Evolutionary conservation across 2,113 vertebrate genomes (phyloP), one percentile per base, ranked within the genome.

Genomic region (Corythornis madagascariensis): DNA sequence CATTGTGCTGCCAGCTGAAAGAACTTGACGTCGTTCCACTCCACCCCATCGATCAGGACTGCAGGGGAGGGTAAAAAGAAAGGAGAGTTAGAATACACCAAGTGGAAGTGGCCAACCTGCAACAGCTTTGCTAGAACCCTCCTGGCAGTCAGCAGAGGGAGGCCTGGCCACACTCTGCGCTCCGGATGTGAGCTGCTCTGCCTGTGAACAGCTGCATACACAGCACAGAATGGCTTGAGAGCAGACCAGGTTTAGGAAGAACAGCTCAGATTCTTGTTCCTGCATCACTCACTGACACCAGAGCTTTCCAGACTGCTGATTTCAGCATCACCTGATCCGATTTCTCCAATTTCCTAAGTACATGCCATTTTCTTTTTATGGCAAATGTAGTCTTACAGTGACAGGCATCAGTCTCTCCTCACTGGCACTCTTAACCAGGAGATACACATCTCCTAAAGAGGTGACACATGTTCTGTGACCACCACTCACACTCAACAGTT

Each of bases 1-100:
- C 99, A 99, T 96, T 99, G 99, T 26, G 99, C 99, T 9, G 99
- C 99, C 93, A 99, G 97, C 97, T 99, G 99, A 97, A 99, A 99
- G 97, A 99, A 99, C 98, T 99, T 99, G 71, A 99, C 99, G 3
- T 99, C 99, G 6, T 98, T 99, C 99, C 99, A 99, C 92, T 99
- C 99, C 48, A 99, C 98, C 2, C 99, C 99, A 0, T 99, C 99
- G 18, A 99, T 99, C 94, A 99, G 96, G 83, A 99, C 99, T 99
- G 97, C 18, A 82, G 69, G 38, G 55, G 65, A 92, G 24, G 43
- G 73, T 12, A 60, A 65, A 92, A 47, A 76, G 45, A 81, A 63
- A 93, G 31, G 18, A 66, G 42, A 74, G 86, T 92, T 79, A 90
- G 53, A 21, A 84, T 90, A 72, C 1, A 26, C 26, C 0, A 0